Evolutionary conservation across 30 jellyfish, hydroid and myxozoan species (phyloP).

Genomic region (Pelagia noctiluca): DNA sequence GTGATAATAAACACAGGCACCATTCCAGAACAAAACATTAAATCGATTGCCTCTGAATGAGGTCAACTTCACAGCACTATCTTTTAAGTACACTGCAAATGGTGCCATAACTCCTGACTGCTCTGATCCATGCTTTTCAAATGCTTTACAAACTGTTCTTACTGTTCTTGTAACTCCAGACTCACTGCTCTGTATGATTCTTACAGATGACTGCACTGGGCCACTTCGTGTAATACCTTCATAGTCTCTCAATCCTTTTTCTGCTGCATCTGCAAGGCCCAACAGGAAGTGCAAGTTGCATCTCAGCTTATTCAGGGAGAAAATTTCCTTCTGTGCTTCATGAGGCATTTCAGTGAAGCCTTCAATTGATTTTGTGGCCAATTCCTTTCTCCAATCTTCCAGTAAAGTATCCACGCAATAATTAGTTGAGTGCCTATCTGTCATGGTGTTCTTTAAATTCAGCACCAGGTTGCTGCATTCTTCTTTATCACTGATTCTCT

Average conservation of each 20-base stretch:
- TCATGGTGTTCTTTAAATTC: not conserved
- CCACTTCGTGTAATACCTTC: not conserved
- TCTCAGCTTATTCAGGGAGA: not conserved
- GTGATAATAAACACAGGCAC: not conserved
- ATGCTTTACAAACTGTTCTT: not conserved
- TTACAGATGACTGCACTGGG: not conserved
- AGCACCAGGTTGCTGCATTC: not conserved
- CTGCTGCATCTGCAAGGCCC: not conserved
- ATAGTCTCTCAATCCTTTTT: not conserved
- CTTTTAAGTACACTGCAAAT: not conserved
- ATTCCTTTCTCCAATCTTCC: not conserved
- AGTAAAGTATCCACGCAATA: not conserved
- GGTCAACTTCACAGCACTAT: not conserved
- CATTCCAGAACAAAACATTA: not conserved
- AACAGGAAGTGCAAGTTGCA: not conserved
- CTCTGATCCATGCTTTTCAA: not conserved
- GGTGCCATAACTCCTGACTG: conserved; percentile 2
- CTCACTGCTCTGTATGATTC: not conserved
- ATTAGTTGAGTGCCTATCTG: not conserved
- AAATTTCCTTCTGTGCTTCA: not conserved
- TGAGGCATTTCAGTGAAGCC: not conserved
- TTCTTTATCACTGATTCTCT: not conserved
- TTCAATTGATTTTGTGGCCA: not conserved
- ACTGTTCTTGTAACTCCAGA: not conserved
- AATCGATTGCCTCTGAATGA: not conserved